phyloP scores from a whole-genome alignment of 1,140 invertebrate species.

The Pogonomyrmex barbatus region DNA sequence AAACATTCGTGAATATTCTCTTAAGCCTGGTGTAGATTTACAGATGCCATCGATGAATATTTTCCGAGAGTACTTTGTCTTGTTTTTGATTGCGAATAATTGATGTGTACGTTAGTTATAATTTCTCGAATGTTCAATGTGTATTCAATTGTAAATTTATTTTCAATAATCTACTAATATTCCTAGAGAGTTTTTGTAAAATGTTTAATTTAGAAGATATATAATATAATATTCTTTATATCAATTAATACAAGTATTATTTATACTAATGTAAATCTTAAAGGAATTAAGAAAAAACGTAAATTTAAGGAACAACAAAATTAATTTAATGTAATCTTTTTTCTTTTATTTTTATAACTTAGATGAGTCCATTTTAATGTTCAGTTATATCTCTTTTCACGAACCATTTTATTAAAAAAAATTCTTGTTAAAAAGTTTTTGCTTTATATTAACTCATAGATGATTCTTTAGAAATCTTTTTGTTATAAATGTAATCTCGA shows the following conservation, averaged over 20 bases:
- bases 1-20: slow-evolving; percentile 33
- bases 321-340: background rate
- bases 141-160: background rate
- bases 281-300: background rate
- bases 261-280: background rate
- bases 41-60: background rate
- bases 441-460: background rate
- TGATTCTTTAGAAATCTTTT: background rate
- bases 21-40: slow-evolving; percentile 34
- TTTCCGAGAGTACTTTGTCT: background rate
- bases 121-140: slow-evolving; percentile 2
- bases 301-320: background rate
- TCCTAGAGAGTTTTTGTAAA: background rate
- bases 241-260: background rate
- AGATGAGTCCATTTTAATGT: background rate
- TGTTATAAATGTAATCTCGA: background rate
- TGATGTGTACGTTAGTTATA: background rate
- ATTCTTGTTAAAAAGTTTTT: background rate
- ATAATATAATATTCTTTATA: background rate
- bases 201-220: background rate
- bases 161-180: background rate
- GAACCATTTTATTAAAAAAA: background rate
- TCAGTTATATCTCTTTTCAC: background rate
- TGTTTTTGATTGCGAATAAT: background rate
- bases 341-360: too few species aligned